Base-by-base conservation (phyloP, 2,888 invertebrate species). In the Serripes groenlandicus region DNA sequence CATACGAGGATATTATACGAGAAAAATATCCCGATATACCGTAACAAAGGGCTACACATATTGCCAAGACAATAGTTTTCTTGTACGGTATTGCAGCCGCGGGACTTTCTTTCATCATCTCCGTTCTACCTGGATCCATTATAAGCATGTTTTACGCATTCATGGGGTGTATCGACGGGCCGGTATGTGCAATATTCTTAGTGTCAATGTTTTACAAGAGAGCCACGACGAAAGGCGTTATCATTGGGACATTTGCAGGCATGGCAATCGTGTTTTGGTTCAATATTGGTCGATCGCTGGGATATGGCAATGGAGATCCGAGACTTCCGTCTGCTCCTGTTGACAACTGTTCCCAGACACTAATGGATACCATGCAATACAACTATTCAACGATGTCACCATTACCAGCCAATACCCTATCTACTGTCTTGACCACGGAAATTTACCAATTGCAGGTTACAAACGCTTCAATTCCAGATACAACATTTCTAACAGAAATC, bases 1-100 rank as follows among this genome's bases (percentile, higher is more conserved):
- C 75, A 3, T 82, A 82, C 62, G 78, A 82, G 35, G 82, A 82
- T 56, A 58, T 82, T 35, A 82, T 82, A 23, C 75, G 75, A 37
- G 66, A 62, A 62, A 62, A 34, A 34, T 62, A 62, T n/a, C 62
- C 62, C 11, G 34, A 62, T 23, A 11, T 62, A 21, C 3, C 62
- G 11, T 32, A 62, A 34, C 21, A 62, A 34, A 32, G 34, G 32
- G 62, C 62, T 21, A 62, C 62, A 3, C 7, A 3, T 21, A n/a
- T 62, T 15, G 32, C 62, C 21, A 62, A 62, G 34, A 62, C 34
- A n/a, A n/a, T 62, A 34, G 62, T 62, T 3, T 62, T 62, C n/a
- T 21, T 62, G 0, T 62, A 62, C n/a, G 62, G 62, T 34, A 34
- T 62, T 18, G 21, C 34, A 34, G 62, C 62, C 7, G 34, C 34